phyloP scores from a whole-genome alignment of 2,888 invertebrate species.

The Didymodactylos carnosus region DNA sequence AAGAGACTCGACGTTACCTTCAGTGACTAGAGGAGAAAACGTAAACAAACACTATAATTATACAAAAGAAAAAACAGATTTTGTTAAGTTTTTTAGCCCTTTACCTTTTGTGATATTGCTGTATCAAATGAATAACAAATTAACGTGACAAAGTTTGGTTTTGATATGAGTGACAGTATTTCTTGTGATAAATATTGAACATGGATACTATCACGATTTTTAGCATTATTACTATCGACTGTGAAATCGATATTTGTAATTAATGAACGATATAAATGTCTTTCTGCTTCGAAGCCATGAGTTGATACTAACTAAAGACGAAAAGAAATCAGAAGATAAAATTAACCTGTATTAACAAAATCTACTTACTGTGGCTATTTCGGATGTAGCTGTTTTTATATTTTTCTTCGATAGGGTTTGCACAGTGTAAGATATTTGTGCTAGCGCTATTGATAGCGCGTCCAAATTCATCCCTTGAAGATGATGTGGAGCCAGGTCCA shows the following conservation, averaged over 20 bases:
- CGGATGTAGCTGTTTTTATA: conserved; percentile 67
- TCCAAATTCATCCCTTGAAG: conserved; percentile 41
- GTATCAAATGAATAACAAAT: conserved; percentile 72
- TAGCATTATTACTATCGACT: conserved; percentile 35
- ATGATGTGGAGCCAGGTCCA: too few species aligned
- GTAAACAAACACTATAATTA: too few species aligned
- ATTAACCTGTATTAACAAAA: conserved; percentile 1
- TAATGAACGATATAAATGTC: conserved; percentile 80
- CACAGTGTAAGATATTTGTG: conserved; percentile 92
- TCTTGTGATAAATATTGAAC: conserved; percentile 57
- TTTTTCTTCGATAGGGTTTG: conserved; percentile 84
- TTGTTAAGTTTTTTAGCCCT: conserved; percentile 5
- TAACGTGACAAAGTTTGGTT: conserved; percentile 65
- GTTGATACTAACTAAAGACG: conserved; percentile 55
- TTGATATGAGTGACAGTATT: conserved; percentile 55
- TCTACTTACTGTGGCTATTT: conserved; percentile 55
- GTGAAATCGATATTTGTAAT: conserved; percentile 69
- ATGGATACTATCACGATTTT: conserved; percentile 33
- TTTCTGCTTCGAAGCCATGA: conserved; percentile 87
- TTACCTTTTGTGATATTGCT: conserved; percentile 52
- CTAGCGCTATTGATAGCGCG: conserved; percentile 91
- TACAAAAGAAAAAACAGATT: conserved; percentile 5
- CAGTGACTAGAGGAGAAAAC: conserved; percentile 44
- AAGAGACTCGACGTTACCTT: conserved; percentile 56
- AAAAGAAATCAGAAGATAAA: conserved; percentile 16